Conservation (phyloP, 2,888 invertebrate genomes). For the Drosophila pseudotakahashii region DNA sequence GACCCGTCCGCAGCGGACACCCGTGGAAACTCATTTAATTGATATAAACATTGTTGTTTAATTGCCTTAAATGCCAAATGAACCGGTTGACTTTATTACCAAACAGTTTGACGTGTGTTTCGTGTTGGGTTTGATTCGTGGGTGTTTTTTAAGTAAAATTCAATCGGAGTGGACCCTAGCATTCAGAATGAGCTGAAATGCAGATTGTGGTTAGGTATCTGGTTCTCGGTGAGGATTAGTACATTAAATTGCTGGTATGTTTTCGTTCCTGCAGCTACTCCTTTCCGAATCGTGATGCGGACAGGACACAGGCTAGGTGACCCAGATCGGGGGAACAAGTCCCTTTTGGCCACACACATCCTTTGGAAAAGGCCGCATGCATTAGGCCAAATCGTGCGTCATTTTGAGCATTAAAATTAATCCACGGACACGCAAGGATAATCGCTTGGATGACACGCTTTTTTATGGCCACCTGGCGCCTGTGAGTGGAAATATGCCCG, state of each 20-base stretch:
- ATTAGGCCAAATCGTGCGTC: conserved; percentile 76
- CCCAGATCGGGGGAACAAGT: conserved; percentile 24
- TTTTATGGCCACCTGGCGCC: conserved; percentile 60
- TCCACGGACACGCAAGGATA: conserved; percentile 77
- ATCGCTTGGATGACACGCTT: conserved; percentile 70
- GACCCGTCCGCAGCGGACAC: conserved; percentile 22
- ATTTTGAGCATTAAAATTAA: conserved; percentile 79
- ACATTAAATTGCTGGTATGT: neutral
- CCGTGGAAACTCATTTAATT: conserved; percentile 45
- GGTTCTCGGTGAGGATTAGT: neutral
- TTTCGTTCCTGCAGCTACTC: neutral
- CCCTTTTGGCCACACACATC: conserved; percentile 1
- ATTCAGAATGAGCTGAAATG: conserved; percentile 7
- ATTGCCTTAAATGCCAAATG: conserved; percentile 60
- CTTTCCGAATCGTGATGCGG: conserved; percentile 11
- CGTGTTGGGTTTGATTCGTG: conserved; percentile 68
- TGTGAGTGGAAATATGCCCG: conserved; percentile 45
- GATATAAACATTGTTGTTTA: conserved; percentile 51
- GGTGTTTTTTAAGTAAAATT: conserved; percentile 49
- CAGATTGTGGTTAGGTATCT: conserved; percentile 52
- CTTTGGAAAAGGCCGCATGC: conserved; percentile 45
- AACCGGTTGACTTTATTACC: conserved; percentile 66
- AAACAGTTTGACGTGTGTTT: conserved; percentile 32
- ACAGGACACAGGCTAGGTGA: conserved; percentile 18
- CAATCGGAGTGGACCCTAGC: conserved; percentile 21